A percentile compares a stretch with the other conserved stretches of the same genome.
Conservation (phyloP, 2,113 vertebrate genomes). For the Heterochromis multidens region DNA sequence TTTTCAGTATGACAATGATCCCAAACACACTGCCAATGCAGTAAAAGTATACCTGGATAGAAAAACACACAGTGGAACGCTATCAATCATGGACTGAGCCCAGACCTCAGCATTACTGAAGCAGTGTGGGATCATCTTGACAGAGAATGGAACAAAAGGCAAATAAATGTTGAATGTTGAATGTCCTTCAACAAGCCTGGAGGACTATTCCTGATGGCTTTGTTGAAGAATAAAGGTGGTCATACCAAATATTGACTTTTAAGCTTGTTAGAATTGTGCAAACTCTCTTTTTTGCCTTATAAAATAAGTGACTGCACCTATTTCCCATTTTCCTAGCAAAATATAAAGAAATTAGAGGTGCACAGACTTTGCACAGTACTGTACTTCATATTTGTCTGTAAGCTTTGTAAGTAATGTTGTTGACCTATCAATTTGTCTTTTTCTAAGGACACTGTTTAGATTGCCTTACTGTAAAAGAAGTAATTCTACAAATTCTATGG, state of each 20-base stretch:
- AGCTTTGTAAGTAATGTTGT: not conserved
- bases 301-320: no score
- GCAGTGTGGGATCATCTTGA: not conserved
- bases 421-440: not conserved
- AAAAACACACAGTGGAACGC: not conserved
- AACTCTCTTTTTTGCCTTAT: not conserved
- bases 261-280: not conserved
- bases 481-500: no score
- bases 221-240: not conserved
- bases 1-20: not conserved
- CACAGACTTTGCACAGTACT: not conserved
- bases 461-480: not conserved
- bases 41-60: not conserved
- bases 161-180: no score
- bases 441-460: not conserved
- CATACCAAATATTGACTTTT: not conserved
- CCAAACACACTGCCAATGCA: not conserved
- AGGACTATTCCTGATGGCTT: not conserved
- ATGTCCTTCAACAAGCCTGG: accelerated
- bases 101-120: not conserved
- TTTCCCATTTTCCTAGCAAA: not conserved
- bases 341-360: not conserved
- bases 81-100: not conserved
- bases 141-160: not conserved
- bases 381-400: not conserved